These are phyloP conservation scores for Leptopilina clavipes DNA, from an alignment of 1,140 invertebrate genomes.

Conservation along the genomic window DNA sequence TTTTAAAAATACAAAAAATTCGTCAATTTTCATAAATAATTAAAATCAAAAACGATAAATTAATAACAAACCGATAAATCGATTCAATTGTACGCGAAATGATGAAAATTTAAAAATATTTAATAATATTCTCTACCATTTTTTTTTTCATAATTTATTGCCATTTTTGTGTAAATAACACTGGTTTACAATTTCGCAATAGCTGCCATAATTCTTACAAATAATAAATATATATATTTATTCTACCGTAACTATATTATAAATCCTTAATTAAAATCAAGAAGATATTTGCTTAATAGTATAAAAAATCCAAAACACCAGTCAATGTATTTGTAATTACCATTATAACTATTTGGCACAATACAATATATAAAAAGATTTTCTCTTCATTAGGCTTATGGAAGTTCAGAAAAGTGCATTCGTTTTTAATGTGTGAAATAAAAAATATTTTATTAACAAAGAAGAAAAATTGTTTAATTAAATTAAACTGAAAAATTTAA, in stretches of 20 bases:
- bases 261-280: neutral
- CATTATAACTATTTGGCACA: conserved; percentile 27
- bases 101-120: neutral
- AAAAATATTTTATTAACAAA: too few species aligned
- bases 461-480: too few species aligned
- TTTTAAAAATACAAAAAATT: too few species aligned
- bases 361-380: neutral
- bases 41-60: too few species aligned
- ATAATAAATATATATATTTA: conserved; percentile 25
- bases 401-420: neutral
- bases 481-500: too few species aligned
- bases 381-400: neutral
- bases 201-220: conserved; percentile 4
- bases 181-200: conserved; percentile 2
- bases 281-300: conserved; percentile 12
- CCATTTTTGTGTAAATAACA: conserved; percentile 9
- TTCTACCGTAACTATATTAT: conserved; percentile 2
- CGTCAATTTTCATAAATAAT: too few species aligned
- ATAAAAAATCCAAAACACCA: conserved; percentile 25
- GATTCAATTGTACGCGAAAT: too few species aligned
- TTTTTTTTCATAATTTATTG: conserved; percentile 17
- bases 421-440: too few species aligned
- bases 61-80: too few species aligned
- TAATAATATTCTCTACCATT: neutral
- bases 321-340: conserved; percentile 15